Conservation (phyloP, 2,888 invertebrate genomes). For the Dryadula phaetusa region DNA sequence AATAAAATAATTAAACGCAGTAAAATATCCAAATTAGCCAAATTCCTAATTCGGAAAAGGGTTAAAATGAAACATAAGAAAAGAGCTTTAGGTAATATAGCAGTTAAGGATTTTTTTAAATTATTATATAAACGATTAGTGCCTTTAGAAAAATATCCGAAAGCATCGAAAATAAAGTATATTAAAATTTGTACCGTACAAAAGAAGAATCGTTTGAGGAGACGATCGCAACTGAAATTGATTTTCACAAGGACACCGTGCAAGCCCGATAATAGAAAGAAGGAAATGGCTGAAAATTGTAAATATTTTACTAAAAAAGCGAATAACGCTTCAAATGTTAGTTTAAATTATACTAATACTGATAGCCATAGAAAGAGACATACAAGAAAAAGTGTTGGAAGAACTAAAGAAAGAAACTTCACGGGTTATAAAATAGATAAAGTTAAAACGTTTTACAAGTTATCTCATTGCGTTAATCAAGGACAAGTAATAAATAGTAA, state of each 20-base stretch:
- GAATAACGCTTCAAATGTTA: background rate
- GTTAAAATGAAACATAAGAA: constrained; percentile 11
- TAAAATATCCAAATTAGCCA: background rate
- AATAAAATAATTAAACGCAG: background rate
- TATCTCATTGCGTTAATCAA: background rate
- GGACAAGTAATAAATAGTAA: background rate
- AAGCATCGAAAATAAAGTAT: background rate
- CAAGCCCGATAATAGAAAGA: background rate
- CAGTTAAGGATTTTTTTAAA: background rate
- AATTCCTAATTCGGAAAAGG: background rate
- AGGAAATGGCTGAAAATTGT: background rate
- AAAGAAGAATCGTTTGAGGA: background rate
- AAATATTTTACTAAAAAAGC: background rate
- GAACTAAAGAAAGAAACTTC: background rate
- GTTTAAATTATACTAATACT: background rate
- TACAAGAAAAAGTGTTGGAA: background rate
- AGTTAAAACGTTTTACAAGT: constrained; percentile 5
- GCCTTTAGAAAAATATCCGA: background rate
- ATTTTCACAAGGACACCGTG: background rate
- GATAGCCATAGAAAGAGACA: background rate
- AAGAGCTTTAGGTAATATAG: background rate
- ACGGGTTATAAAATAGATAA: background rate
- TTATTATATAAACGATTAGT: background rate
- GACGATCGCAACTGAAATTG: constrained; percentile 1
- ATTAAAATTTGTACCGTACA: constrained; percentile 1